Evolutionary conservation across 2,888 invertebrate species (phyloP).

Genomic region (Sphaerophoria rueppellii): DNA sequence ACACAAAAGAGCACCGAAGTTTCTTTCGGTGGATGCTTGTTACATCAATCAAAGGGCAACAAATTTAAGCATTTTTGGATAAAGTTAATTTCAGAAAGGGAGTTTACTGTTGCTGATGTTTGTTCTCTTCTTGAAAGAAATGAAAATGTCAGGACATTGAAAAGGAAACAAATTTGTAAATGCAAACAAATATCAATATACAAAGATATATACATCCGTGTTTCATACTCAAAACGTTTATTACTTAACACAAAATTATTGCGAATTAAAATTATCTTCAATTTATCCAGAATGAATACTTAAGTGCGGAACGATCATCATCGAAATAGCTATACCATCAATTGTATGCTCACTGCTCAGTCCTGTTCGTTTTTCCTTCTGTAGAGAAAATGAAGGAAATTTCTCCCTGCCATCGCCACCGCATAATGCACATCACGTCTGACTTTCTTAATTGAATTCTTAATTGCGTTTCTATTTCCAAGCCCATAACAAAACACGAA

Average conservation of each 20-base stretch:
- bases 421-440: slow-evolving; percentile 67
- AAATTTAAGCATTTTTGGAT: too few relatives aligned
- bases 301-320: slow-evolving; percentile 5
- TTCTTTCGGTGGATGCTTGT: slow-evolving; percentile 30
- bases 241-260: neutral
- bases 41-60: neutral
- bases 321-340: slow-evolving; percentile 27
- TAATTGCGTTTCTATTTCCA: slow-evolving; percentile 68
- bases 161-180: too few relatives aligned
- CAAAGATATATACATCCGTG: too few relatives aligned
- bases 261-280: neutral
- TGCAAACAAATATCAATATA: too few relatives aligned
- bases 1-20: slow-evolving; percentile 27
- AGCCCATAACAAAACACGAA: slow-evolving; percentile 62
- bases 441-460: slow-evolving; percentile 72
- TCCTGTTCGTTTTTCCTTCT: neutral
- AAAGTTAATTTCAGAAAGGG: too few relatives aligned
- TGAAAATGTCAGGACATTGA: too few relatives aligned
- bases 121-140: too few relatives aligned
- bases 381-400: neutral
- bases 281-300: slow-evolving; percentile 4
- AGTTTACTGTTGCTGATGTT: too few relatives aligned
- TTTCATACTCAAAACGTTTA: too few relatives aligned
- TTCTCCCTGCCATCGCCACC: neutral
- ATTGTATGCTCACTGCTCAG: neutral